Conservation (phyloP, 2,797 vertebrate species). For the Morus bassanus region DNA sequence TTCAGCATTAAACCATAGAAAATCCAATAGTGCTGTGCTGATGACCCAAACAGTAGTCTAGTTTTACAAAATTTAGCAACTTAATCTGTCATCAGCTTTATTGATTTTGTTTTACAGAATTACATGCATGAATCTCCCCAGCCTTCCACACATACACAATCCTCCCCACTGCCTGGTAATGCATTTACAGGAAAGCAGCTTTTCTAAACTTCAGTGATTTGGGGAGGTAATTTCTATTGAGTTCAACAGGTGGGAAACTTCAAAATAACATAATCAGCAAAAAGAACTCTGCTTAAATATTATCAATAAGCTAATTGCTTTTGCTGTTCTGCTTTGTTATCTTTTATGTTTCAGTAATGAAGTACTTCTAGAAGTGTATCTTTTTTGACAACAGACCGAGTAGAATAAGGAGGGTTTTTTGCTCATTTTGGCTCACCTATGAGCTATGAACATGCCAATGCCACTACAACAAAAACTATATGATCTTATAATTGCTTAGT, state of each 20-base stretch:
- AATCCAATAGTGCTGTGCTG: constrained; percentile 70
- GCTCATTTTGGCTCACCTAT: not conserved
- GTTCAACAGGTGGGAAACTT: constrained; percentile 56
- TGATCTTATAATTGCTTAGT: not conserved
- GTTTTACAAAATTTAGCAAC: constrained; percentile 68
- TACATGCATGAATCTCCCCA: constrained; percentile 62
- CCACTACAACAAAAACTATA: not conserved
- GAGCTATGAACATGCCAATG: not conserved
- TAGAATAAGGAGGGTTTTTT: not conserved
- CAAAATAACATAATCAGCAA: constrained; percentile 27
- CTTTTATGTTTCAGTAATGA: not conserved
- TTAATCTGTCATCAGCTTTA: constrained; percentile 76
- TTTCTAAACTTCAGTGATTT: constrained; percentile 42
- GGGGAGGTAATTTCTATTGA: constrained; percentile 31
- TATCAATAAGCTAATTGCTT: constrained; percentile 31
- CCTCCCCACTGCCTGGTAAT: constrained; percentile 23
- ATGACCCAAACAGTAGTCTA: constrained; percentile 69
- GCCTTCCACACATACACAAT: not conserved
- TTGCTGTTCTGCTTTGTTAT: constrained; percentile 15
- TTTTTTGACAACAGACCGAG: not conserved
- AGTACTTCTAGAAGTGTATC: not conserved
- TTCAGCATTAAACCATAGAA: constrained; percentile 75
- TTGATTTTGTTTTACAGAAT: constrained; percentile 80
- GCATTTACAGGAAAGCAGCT: constrained; percentile 26
- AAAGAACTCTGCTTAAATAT: constrained; percentile 21